Evolutionary conservation across 1,140 invertebrate genomes (phyloP).

Genomic region (Sitodiplosis mosellana): DNA sequence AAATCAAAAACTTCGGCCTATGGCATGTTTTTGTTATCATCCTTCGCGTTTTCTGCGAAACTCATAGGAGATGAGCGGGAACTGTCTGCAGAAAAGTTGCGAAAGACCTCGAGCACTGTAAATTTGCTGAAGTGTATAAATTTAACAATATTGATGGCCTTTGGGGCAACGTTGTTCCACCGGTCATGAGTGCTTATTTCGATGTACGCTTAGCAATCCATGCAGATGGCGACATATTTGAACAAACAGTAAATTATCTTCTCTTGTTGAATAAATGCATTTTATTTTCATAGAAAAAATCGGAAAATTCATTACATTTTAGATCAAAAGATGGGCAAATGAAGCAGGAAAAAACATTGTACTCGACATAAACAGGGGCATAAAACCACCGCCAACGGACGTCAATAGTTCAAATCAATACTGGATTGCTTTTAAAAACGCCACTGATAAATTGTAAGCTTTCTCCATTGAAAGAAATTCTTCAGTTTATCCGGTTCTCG

Average conservation of each 20-base stretch:
- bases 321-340: slow-evolving; percentile 34
- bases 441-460: slow-evolving; percentile 28
- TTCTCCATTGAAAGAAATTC: background rate
- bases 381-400: slow-evolving; percentile 34
- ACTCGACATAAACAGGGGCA: slow-evolving; percentile 32
- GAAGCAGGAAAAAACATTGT: slow-evolving; percentile 32
- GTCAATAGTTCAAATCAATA: slow-evolving; percentile 45
- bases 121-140: no score
- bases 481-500: background rate
- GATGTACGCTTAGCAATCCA: slow-evolving; percentile 58
- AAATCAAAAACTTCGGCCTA: no score
- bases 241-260: slow-evolving; percentile 33
- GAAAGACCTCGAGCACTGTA: no score
- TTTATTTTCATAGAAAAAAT: no score
- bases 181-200: slow-evolving; percentile 51
- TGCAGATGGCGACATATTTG: slow-evolving; percentile 44
- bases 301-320: no score
- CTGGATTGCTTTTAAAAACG: slow-evolving; percentile 56
- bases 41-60: no score
- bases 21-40: no score
- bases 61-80: no score
- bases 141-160: no score
- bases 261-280: slow-evolving; percentile 14
- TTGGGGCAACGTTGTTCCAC: no score
- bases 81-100: no score